Evolutionary conservation across 2,113 vertebrate species (phyloP), one percentile per base, ranked within the genome.

Genomic region (Porphyrio hochstetteri): DNA sequence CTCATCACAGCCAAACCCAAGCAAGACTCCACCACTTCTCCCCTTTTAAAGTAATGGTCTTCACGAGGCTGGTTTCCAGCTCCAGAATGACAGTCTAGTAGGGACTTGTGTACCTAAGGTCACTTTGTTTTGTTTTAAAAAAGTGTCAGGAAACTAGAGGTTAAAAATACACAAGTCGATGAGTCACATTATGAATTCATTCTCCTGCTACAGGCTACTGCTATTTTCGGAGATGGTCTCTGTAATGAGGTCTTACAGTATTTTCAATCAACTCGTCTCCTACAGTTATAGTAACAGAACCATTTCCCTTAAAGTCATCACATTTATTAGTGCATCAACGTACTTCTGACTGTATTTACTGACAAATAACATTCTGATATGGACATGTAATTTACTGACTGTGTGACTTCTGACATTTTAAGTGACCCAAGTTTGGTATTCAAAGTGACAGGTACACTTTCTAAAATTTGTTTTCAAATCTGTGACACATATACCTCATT

Each of bases 161-260:
- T 83, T 90, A 92, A 92, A 88, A 48, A 46, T 16, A 77, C 33
- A 44, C 50, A 88, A 81, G 92, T 63, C n/a, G 3, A 6, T 86
- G 56, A 96, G 46, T 84, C 86, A 86, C 17, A 5, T 77, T 20
- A 74, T 11, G 27, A 25, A 74, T 59, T 86, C 59, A 70, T 33
- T 83, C 80, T 87, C 59, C 67, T 77, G 86, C 92, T 83, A 78
- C 80, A 86, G 72, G 92, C 60, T 36, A 74, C 17, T 88, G 40
- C 92, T 95, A 80, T 93, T 92, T 38, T 88, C 59, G 46, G 94
- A 95, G 46, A 92, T 55, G 16, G 50, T 77, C 82, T 84, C 72
- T 71, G 55, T 74, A 81, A 90, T 67, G 42, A 90, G 68, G 91
- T 65, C 86, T 88, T 57, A 28, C 0, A 86, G 72, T 50, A 94